Conservation (phyloP, 1,140 invertebrate genomes). For the Pissodes strobi region DNA sequence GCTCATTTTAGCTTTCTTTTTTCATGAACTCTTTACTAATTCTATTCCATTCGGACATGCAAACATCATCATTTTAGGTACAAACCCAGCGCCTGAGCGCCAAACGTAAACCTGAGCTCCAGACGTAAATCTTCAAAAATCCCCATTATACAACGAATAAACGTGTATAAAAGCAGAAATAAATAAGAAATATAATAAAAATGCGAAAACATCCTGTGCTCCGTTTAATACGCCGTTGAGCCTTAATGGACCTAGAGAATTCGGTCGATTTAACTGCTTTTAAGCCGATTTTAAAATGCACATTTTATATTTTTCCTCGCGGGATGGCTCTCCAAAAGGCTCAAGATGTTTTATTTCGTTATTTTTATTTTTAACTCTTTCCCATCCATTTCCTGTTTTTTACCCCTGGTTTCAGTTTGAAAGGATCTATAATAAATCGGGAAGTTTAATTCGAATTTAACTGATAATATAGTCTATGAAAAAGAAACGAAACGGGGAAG, state of each 20-base stretch:
- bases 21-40: background rate
- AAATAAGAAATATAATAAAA: constrained; percentile 20
- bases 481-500: too few relatives aligned
- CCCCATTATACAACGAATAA: background rate
- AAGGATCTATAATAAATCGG: too few relatives aligned
- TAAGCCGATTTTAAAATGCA: constrained; percentile 29
- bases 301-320: constrained; percentile 27
- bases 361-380: constrained; percentile 24
- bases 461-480: too few relatives aligned
- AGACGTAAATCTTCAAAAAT: background rate
- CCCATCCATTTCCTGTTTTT: constrained; percentile 15
- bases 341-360: constrained; percentile 24
- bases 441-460: too few relatives aligned
- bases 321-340: constrained; percentile 12
- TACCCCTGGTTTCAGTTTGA: too few relatives aligned
- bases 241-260: constrained; percentile 23
- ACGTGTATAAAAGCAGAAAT: constrained; percentile 6
- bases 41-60: background rate
- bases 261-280: constrained; percentile 32
- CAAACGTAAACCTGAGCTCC: background rate
- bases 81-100: too few relatives aligned
- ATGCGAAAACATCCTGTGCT: constrained; percentile 12
- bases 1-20: background rate
- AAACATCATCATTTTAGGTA: too few relatives aligned
- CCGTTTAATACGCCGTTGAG: constrained; percentile 21